Base-by-base conservation (phyloP, 2,888 invertebrate genomes). In the Nomada lathburiana region DNA sequence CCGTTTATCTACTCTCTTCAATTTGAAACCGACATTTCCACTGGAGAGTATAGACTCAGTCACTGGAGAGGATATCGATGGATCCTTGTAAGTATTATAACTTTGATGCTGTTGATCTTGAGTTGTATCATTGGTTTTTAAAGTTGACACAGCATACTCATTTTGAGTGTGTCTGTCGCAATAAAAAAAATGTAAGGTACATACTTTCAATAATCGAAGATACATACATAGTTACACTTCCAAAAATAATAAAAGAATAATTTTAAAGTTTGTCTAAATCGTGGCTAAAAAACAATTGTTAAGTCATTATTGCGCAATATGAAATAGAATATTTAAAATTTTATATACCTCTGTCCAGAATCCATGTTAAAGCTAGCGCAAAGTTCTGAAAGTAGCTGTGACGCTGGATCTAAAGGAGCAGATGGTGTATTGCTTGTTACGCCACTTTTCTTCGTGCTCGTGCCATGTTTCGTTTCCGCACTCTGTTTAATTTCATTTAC, bases 401-500 rank as follows among this genome's bases (percentile, higher is more conserved):
- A 95, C 16, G 97, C 97, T 0, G 98, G 98, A 93, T 97, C 97
- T 86, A 95, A 93, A 95, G 94, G 91, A 2, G 89, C 90, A 3
- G 92, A 88, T 3, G 90, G 82, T 18, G 89, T 82, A 68, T 85
- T 91, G 50, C 86, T 91, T 67, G 68, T 82, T 42, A 55, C 69
- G 9, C 81, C 83, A 29, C 64, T 60, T 42, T 69, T 89, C 26
- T 88, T 89, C 44, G 85, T 80, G 36, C 91, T 91, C 80, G 95
- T 94, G 79, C 95, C 95, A 78, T 95, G 95, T 91, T 96, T 96
- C 89, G 95, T 95, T 89, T 97, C 96, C 16, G 97, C 96, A 73
- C 96, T 95, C 92, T 97, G 97, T 93, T 97, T 97, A 77, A 98
- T 97, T 94, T 98, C 98, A 7, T 97, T 97, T 64, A 97, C 97